Evolutionary conservation across 2,113 vertebrate genomes (phyloP), one percentile per base, ranked within the genome.

Genomic region (Ranitomeya variabilis): DNA sequence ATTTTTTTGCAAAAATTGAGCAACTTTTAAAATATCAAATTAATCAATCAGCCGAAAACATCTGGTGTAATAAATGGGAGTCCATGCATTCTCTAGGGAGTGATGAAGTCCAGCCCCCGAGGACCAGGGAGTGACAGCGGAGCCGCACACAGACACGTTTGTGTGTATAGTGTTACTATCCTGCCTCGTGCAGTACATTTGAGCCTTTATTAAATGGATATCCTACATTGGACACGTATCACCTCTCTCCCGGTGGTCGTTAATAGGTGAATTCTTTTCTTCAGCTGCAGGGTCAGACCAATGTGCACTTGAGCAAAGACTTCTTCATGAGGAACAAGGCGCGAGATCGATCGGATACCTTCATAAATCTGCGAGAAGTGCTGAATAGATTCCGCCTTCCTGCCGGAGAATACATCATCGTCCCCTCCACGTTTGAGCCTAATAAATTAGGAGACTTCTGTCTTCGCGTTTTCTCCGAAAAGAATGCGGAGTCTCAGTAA

Each of bases 371-470:
- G 69, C 95, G 98, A 0, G 98, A 99, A 92, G 97, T 99, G 86
- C 94, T 97, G 91, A 94, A 95, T 18, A 93, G 97, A 45, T 98
- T 98, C 94, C 96, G 95, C 89, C 95, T 99, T 82, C 96, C 97
- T 0, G 94, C 97, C 0, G 97, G 98, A 0, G 96, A 98, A 86
- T 99, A 99, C 67, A 93, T 99, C 13, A 9, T 99, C 0, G 95
- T 99, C 23, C 98, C 98, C 0, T 99, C 98, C 5, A 99, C 98
- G 91, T 99, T 97, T 0, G 97, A 99, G 0, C 95, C 98, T 59
- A 92, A 99, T 92, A 95, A 96, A 90, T 94, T 97, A 0, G 97
- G 96, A 0, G 97, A 99, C 89, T 99, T 99, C 95, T 99, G 97
- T 80, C 93, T 99, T 83, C 94, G 98, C 0, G 94, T 99, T 78